Percentiles rank a stretch among this genome's conserved stretches.
Evolutionary conservation across 2,888 invertebrate genomes (phyloP).

Genomic region (Ptychoptera albimana): DNA sequence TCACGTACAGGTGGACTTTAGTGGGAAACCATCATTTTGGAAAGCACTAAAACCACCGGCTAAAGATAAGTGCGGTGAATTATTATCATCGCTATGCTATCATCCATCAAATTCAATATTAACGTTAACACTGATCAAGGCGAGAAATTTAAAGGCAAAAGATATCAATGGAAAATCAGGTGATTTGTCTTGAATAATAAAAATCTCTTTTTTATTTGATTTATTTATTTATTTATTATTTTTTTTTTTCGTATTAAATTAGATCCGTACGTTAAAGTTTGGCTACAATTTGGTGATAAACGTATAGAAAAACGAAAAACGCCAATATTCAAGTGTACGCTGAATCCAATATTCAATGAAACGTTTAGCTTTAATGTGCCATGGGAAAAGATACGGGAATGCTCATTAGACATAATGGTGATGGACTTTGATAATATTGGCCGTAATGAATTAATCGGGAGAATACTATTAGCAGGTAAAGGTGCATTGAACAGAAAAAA

Average conservation of each 20-base stretch:
- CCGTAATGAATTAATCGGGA: constrained; percentile 78
- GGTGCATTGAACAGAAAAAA: too few species aligned
- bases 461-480: constrained; percentile 88
- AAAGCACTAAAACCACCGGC: constrained; percentile 82
- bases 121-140: constrained; percentile 80
- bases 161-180: constrained; percentile 92
- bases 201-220: neutral
- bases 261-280: constrained; percentile 98
- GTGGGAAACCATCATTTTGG: constrained; percentile 90
- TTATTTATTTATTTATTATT: neutral
- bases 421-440: constrained; percentile 98
- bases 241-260: too few species aligned
- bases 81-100: constrained; percentile 84
- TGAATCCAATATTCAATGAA: constrained; percentile 93
- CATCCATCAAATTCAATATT: constrained; percentile 90
- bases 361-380: constrained; percentile 92
- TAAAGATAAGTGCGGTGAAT: constrained; percentile 84
- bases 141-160: constrained; percentile 87
- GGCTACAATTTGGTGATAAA: constrained; percentile 90
- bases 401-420: constrained; percentile 83
- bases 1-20: constrained; percentile 62
- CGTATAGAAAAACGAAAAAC: constrained; percentile 92
- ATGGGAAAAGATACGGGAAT: constrained; percentile 92
- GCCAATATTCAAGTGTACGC: constrained; percentile 81
- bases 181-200: constrained; percentile 34